phyloP scores from a whole-genome alignment of 2,888 invertebrate species.

The Cyclophora albipunctata region DNA sequence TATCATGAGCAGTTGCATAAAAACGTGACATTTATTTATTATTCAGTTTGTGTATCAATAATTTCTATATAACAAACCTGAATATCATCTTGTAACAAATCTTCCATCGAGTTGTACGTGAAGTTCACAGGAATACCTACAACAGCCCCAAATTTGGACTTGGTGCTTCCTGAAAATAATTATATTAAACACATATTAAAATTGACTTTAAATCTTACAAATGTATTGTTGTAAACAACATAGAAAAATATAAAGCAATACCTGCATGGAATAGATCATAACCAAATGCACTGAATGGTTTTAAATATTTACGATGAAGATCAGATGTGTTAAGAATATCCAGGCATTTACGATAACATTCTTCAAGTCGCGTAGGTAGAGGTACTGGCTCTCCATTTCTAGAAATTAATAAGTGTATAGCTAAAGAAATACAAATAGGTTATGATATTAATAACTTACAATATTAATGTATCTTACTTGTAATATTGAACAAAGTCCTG shows the following conservation, averaged over 20 bases:
- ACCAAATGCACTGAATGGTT: slow-evolving; percentile 83
- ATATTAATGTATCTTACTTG: slow-evolving; percentile 44
- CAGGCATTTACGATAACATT: slow-evolving; percentile 74
- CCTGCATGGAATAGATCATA: slow-evolving; percentile 84
- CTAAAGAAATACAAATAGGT: not conserved
- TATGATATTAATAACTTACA: not conserved
- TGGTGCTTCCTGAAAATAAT: slow-evolving; percentile 58
- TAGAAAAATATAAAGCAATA: slow-evolving; percentile 23
- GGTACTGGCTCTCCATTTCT: slow-evolving; percentile 78
- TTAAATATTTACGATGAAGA: slow-evolving; percentile 62
- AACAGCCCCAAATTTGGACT: slow-evolving; percentile 76
- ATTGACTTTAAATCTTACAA: not conserved
- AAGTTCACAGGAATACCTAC: slow-evolving; percentile 86
- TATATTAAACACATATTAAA: not conserved
- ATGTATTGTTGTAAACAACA: not conserved
- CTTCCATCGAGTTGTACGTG: slow-evolving; percentile 68
- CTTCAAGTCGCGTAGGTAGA: slow-evolving; percentile 63
- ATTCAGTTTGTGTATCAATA: no score
- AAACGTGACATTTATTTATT: not conserved
- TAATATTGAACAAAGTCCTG: slow-evolving; percentile 79
- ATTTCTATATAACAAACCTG: slow-evolving; percentile 40
- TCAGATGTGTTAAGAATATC: slow-evolving; percentile 74
- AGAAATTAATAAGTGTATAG: slow-evolving; percentile 21
- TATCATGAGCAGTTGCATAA: not conserved
- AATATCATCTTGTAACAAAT: slow-evolving; percentile 76